Conservation (phyloP, 2,113 vertebrate species). For the Heterocephalus glaber region DNA sequence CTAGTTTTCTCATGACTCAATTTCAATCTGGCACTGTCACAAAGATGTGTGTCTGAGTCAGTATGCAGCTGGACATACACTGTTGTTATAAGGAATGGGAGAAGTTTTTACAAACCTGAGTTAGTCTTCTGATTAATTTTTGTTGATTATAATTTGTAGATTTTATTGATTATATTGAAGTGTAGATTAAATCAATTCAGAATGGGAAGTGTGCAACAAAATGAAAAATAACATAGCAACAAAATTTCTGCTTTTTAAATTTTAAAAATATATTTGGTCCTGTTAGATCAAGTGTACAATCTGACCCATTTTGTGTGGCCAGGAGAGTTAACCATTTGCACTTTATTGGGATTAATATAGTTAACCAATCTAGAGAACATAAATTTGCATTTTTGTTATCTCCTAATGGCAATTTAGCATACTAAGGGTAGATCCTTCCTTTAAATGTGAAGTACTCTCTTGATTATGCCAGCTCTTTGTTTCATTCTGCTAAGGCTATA, state of each 20-base stretch:
- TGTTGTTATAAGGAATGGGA: background rate
- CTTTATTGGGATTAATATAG: constrained; percentile 59
- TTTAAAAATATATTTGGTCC: background rate
- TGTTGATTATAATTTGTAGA: constrained; percentile 10
- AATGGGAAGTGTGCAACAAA: constrained; percentile 63
- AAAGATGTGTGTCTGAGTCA: background rate
- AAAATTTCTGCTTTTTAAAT: constrained; percentile 8
- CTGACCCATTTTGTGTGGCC: constrained; percentile 57
- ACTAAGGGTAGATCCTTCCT: constrained; percentile 64
- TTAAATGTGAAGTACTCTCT: constrained; percentile 63
- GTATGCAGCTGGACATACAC: background rate
- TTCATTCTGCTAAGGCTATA: constrained; percentile 74
- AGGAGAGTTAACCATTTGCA: constrained; percentile 59
- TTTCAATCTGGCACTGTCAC: background rate
- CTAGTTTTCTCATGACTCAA: background rate
- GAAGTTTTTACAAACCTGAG: background rate
- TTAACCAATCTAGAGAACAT: constrained; percentile 66
- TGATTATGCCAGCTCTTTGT: constrained; percentile 67
- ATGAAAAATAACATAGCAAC: constrained; percentile 36
- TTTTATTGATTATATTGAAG: constrained; percentile 23
- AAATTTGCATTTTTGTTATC: constrained; percentile 66
- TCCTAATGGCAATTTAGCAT: constrained; percentile 74
- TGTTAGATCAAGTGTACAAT: constrained; percentile 43
- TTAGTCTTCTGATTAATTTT: constrained; percentile 20
- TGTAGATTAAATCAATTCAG: constrained; percentile 64